Base-by-base conservation (phyloP, 2,113 vertebrate genomes). In the Proterorhinus semilunaris region DNA sequence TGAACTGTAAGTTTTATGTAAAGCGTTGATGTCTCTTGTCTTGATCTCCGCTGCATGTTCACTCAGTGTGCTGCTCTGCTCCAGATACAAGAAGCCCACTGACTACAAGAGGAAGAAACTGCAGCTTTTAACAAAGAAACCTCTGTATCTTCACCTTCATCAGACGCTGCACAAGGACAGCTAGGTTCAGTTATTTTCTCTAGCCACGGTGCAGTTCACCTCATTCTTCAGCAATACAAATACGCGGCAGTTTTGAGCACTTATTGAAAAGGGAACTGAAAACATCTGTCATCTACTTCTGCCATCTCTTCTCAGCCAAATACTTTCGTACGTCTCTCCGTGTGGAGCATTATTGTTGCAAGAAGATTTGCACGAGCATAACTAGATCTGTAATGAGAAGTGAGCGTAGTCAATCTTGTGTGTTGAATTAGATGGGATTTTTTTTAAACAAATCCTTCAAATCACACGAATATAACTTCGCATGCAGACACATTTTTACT, bases 21-120 rank as follows among this genome's bases (percentile, higher is more conserved):
- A 1, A 44, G 11, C 4, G 12, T 3, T 11, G 5, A 6, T 51
- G n/a, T 54, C 10, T 12, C 1, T n/a, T 3, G 27, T 12, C 1
- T n/a, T 3, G 27, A 36, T 36, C 2, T 36, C 27, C 27, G 27
- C 27, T 36, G 27, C 27, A 36, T 36, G 27, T 13, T 27, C 1
- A 55, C 9, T 61, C 13, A 51, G 45, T 7, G 7, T 43, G 11
- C 48, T 8, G 5, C 63, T 12, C 72, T 21, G 72, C 59, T 80
- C 68, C 92, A 99, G 96, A 88, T 99, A 99, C 93, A 99, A 96
- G 94, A 99, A 99, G 90, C 98, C 98, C 82, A 98, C 98, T 12
- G 98, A 99, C 90, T 99, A 96, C 91, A 99, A 96, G 92, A 95
- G 97, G 90, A 99, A 98, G 94, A 99, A 98, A 87, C 91, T 99